These are phyloP conservation scores for Pollimyrus isidori DNA, from an alignment of 2,113 vertebrate genomes.

Conservation along the genomic window DNA sequence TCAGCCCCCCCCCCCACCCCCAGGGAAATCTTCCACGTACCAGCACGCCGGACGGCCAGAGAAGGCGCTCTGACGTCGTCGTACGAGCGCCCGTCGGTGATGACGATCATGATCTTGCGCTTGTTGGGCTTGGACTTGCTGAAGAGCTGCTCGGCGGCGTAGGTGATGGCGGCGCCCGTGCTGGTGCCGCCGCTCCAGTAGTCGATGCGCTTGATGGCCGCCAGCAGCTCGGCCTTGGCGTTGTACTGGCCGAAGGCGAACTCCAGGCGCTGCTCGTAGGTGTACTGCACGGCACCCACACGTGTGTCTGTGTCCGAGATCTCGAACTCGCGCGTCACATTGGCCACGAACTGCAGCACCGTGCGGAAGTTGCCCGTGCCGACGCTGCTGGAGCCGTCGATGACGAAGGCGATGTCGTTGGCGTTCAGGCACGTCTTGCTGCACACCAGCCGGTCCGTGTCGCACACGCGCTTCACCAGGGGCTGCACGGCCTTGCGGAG, in stretches of 20 bases:
- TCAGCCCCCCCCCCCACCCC: not conserved
- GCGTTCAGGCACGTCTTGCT: slow-evolving; percentile 97
- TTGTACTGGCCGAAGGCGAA: slow-evolving; percentile 80
- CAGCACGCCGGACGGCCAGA: slow-evolving; percentile 73
- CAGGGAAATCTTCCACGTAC: slow-evolving; percentile 52
- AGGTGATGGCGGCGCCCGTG: slow-evolving; percentile 91
- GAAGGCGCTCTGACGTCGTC: slow-evolving; percentile 80
- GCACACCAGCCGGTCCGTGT: slow-evolving; percentile 76
- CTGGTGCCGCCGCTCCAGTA: slow-evolving; percentile 98
- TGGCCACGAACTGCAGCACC: slow-evolving; percentile 89
- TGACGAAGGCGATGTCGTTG: slow-evolving; percentile 86
- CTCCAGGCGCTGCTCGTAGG: slow-evolving; percentile 93
- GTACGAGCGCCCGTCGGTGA: slow-evolving; percentile 91
- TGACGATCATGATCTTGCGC: slow-evolving; percentile 93
- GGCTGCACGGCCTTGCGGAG: slow-evolving; percentile 78
- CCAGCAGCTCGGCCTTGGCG: slow-evolving; percentile 77
- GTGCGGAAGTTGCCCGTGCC: slow-evolving; percentile 91
- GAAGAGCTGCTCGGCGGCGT: slow-evolving; percentile 81
- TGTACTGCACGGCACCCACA: slow-evolving; percentile 88
- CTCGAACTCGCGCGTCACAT: slow-evolving; percentile 88
- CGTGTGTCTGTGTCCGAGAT: slow-evolving; percentile 91
- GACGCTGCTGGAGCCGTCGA: slow-evolving; percentile 94
- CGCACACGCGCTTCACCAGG: slow-evolving; percentile 81
- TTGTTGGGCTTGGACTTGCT: slow-evolving; percentile 93
- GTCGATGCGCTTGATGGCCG: slow-evolving; percentile 79